Evolutionary conservation across 2,113 vertebrate genomes (phyloP), one percentile per base, ranked within the genome.

Genomic region (Stomatorhinus ivindoensis): DNA sequence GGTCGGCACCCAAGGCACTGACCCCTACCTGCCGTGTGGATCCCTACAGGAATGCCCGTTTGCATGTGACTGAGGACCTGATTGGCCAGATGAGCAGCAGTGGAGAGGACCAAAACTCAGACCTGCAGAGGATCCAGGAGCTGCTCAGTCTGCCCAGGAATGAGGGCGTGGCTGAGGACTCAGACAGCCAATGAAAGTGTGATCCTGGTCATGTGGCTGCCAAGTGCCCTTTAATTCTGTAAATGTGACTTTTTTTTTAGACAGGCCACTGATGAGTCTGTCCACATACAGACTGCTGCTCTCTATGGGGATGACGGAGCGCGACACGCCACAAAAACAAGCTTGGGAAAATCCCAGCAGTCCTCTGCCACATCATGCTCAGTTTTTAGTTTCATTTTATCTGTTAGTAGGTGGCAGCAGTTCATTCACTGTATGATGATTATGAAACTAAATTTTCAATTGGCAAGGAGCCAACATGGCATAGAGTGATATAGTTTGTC

Each of bases 31-130:
- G 24, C 51, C 35, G 3, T 19, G 48, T 55, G 48, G 27, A 35
- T 55, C 85, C 76, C 65, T 47, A 3, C 48, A 96, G 96, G 96
- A 27, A 80, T 76, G 93, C 95, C 10, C 94, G 96, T 50, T 90
- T 96, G 87, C 91, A 95, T 55, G n/a, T 96, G 89, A 96, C 96
- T 0, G 95, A 96, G 0, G 93, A 95, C 5, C 42, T 96, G 50
- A 94, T 95, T 27, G 90, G 90, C 9, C 93, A 93, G 83, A 94
- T 96, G 89, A 90, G 87, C 0, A 83, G 55, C n/a, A 88, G 80
- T 53, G 89, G 46, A 1, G 91, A 92, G 9, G 91, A 91, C 61
- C 44, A 84, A 13, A 89, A 88, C 0, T 89, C 90, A 73, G 93
- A 96, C 91, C 17, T 94, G 87, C 88, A 93, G 61, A 95, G 91